Base-by-base conservation (phyloP, 2,797 vertebrate genomes). In the Myotis findleyi region DNA sequence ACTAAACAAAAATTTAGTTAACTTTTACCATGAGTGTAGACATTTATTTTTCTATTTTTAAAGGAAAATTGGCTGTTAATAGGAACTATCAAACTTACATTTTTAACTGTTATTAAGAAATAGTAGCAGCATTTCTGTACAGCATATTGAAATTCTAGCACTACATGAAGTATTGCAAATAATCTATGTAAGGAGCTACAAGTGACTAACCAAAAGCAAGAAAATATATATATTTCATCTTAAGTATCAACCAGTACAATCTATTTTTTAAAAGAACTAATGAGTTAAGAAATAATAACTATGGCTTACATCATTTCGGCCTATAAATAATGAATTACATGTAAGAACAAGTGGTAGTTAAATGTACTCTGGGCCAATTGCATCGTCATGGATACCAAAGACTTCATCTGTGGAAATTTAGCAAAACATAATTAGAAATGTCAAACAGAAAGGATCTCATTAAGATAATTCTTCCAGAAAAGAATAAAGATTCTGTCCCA, bases 391-490 rank as follows among this genome's bases (percentile, higher is more conserved):
- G 38, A 89, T 93, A 95, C 76, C 76, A 88, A 51, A 95, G 23
- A 88, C 81, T 92, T 97, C 71, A 95, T 95, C 90, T 96, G 87
- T 72, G 27, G 69, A 94, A 95, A 89, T 76, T 95, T 53, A 92
- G 73, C 55, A 92, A 85, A 96, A 84, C 47, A 95, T 36, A 95
- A 95, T 95, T 94, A 85, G 77, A 97, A 97, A 92, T 95, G 75
- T 96, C 90, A 90, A 85, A 77, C 69, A 88, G 44, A 96, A 96
- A 94, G 93, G 25, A 96, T 88, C 62, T 92, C 81, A 94, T 96
- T 97, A 94, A 94, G 85, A 96, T 94, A 90, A 96, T 96, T 96
- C 64, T 93, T 86, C 53, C 75, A 96, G 64, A 95, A 94, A 96
- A 86, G 64, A 96, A 90, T 94, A 72, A 91, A 95, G 86, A 49